Evolutionary conservation across 2,797 vertebrate species (phyloP).

Genomic region (Leptatherina wallacei): DNA sequence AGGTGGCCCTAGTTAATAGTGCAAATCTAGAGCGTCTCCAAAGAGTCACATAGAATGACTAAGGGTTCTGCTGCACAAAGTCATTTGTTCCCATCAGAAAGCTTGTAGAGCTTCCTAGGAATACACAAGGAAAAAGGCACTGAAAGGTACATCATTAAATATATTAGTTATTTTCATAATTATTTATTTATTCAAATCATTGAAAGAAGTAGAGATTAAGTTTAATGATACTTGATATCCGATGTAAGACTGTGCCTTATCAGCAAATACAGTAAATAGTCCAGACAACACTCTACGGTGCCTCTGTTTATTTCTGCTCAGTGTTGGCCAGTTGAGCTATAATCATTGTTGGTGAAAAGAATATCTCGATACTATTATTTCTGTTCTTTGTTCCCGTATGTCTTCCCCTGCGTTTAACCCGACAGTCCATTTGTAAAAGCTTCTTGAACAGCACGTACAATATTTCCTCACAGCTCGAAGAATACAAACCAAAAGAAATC

Average conservation of each 20-base stretch:
- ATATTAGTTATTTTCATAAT: not conserved
- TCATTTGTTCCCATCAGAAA: conserved; percentile 50
- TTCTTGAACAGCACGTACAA: conserved; percentile 12
- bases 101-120: conserved; percentile 4
- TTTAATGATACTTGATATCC: conserved; percentile 45
- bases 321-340: conserved; percentile 63
- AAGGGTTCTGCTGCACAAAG: conserved; percentile 51
- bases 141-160: not conserved
- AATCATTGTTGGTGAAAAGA: conserved; percentile 64
- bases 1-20: conserved; percentile 41
- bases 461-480: conserved; percentile 36
- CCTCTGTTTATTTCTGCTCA: conserved; percentile 59
- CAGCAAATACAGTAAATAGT: conserved; percentile 53
- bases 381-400: conserved; percentile 61
- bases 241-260: conserved; percentile 42
- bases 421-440: conserved; percentile 44
- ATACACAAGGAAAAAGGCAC: not conserved
- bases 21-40: conserved; percentile 23
- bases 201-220: not conserved
- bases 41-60: conserved; percentile 52
- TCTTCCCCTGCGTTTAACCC: conserved; percentile 45
- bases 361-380: conserved; percentile 63
- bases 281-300: conserved; percentile 57
- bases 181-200: not conserved
- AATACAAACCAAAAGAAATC: conserved; percentile 31